Base-by-base conservation (phyloP, 2,113 vertebrate species). In the Spheniscus mendiculus region DNA sequence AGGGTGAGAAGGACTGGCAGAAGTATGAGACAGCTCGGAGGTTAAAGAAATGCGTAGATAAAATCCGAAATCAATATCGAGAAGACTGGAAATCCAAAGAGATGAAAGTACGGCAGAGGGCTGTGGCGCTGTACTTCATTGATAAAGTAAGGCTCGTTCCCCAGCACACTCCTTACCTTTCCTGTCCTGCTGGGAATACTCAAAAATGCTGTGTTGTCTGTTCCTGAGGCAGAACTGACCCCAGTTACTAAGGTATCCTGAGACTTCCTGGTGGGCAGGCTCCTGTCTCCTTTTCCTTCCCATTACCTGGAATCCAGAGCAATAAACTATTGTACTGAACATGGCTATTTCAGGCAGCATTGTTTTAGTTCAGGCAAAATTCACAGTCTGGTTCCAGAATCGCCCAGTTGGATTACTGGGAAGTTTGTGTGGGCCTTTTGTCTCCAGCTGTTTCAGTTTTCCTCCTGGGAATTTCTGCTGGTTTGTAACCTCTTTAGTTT, bases 81-180 rank as follows among this genome's bases (percentile, higher is more conserved):
- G 99, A 99, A 58, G 99, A 99, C 98, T 99, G 99, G 99, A 99
- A 99, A 97, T 99, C 99, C 76, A 99, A 99, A 97, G 99, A 99
- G 96, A 99, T 99, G 99, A 99, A 99, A 98, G 99, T 99, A 59
- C 98, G 99, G 79, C 99, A 99, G 98, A 98, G 99, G 93, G 99
- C 99, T 11, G 99, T 99, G 96, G 99, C 99, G 0, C 97, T 99
- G 27, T 99, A 99, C 97, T 99, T 99, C 97, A 99, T 99, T 58
- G 99, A 99, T 77, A 99, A 99, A 98, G 99, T 99, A 91, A 98
- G 97, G 29, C n/a, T 32, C 1, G 0, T 11, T 65, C 44, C 47
- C 23, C 30, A 38, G 84, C 49, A 14, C 6, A 1, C 30, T 52
- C 38, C 66, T 50, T 5, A 1, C 72, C 69, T 29, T 59, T 70